Evolutionary conservation across 2,797 vertebrate genomes (phyloP).

Genomic region (Myiothlypis chrysogaster): DNA sequence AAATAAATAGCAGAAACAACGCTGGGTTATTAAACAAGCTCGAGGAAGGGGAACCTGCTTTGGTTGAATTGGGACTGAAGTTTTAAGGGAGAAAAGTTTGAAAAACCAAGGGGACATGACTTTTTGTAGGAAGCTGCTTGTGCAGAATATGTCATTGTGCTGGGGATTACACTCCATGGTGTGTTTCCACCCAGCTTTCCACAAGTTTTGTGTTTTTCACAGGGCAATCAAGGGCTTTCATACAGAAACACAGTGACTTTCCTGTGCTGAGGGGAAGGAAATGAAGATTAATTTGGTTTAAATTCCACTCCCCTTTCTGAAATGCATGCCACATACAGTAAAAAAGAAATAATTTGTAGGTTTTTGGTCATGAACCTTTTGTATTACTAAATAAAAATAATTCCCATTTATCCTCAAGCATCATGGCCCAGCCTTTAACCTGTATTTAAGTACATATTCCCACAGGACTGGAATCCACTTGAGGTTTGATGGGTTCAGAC

Average conservation of each 20-base stretch:
- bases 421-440: conserved; percentile 4
- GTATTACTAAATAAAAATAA: conserved; percentile 8
- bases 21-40: not conserved
- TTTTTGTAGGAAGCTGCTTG: not conserved
- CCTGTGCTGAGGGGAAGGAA: not conserved
- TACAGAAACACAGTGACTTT: not conserved
- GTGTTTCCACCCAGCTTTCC: not conserved
- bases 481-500: not conserved
- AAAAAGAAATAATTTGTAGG: not conserved
- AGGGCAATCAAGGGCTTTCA: not conserved
- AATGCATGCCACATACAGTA: not conserved
- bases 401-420: conserved; percentile 33
- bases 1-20: not conserved
- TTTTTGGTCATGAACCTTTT: not conserved
- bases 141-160: not conserved
- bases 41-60: not conserved
- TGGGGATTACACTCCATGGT: not conserved
- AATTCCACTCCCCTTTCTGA: not conserved
- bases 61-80: not conserved
- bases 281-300: not conserved
- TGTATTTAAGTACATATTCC: not conserved
- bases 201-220: not conserved
- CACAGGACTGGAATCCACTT: not conserved
- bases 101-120: not conserved
- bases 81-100: not conserved